Evolutionary conservation across 2,113 vertebrate genomes (phyloP).

Genomic region (Ageneiosus marmoratus): DNA sequence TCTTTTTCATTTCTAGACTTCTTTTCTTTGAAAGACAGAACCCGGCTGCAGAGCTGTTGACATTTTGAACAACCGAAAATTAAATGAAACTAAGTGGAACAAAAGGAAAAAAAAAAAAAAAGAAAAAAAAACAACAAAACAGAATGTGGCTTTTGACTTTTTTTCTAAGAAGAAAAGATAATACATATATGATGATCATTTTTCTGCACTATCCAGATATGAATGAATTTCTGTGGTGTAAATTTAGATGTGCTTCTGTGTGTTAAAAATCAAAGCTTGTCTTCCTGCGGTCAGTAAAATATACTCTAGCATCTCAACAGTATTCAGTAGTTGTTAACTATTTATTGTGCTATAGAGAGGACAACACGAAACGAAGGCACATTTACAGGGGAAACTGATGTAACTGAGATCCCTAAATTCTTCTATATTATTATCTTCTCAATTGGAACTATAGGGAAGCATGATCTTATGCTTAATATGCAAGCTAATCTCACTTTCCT

Average conservation of each 20-base stretch:
- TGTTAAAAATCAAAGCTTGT: constrained; percentile 85
- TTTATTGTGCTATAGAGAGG: constrained; percentile 85
- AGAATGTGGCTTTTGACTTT: constrained; percentile 83
- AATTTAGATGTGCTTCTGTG: constrained; percentile 87
- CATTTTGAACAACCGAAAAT: constrained; percentile 75
- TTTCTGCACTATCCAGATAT: constrained; percentile 89
- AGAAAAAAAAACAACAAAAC: constrained; percentile 69
- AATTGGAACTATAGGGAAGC: constrained; percentile 68
- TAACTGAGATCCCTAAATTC: constrained; percentile 75
- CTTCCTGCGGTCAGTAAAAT: constrained; percentile 88
- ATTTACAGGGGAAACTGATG: constrained; percentile 73
- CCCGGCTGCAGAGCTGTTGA: constrained; percentile 74
- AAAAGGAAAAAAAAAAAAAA: constrained; percentile 44
- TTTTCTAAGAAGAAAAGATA: constrained; percentile 65
- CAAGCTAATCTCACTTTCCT: constrained; percentile 65
- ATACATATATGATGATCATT: constrained; percentile 69
- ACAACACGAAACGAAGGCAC: constrained; percentile 70
- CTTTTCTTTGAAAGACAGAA: constrained; percentile 58
- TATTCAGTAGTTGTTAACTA: constrained; percentile 78
- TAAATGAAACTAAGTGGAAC: constrained; percentile 48
- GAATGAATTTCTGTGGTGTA: constrained; percentile 87
- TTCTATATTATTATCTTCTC: constrained; percentile 64
- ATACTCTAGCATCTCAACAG: constrained; percentile 82
- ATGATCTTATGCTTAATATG: constrained; percentile 74
- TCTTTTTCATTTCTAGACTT: constrained; percentile 74